phyloP scores from a whole-genome alignment of 2,888 invertebrate species.

The Stictocephala bisonia region DNA sequence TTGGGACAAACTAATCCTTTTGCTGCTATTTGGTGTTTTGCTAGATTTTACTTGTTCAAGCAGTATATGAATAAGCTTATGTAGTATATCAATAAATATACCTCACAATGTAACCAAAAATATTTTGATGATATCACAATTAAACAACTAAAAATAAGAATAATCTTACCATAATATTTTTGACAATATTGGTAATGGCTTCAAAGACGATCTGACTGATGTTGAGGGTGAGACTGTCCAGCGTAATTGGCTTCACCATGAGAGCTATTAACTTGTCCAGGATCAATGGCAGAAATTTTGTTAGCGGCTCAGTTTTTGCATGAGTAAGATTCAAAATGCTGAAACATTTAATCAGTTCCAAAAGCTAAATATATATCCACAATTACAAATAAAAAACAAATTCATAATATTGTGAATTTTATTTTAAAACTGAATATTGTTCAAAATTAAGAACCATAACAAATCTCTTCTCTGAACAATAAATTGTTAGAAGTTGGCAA shows the following conservation, averaged over 20 bases:
- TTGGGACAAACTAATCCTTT: no score
- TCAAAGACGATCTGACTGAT: constrained; percentile 91
- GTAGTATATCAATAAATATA: no score
- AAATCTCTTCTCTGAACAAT: no score
- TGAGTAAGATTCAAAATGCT: constrained; percentile 81
- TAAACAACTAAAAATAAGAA: no score
- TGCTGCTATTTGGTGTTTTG: no score
- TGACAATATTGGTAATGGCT: constrained; percentile 85
- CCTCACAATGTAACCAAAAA: no score
- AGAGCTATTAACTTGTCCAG: constrained; percentile 85
- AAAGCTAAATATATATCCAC: constrained; percentile 34
- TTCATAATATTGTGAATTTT: neutral
- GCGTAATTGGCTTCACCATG: constrained; percentile 82
- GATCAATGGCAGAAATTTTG: constrained; percentile 83
- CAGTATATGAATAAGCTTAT: no score
- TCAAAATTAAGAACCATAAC: no score
- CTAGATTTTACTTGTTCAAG: no score
- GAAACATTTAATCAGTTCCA: constrained; percentile 43
- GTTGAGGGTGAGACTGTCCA: constrained; percentile 79
- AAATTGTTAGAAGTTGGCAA: no score
- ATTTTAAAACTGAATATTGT: neutral
- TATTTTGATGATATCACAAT: no score
- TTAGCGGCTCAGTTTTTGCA: constrained; percentile 80
- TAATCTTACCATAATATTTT: constrained; percentile 82
- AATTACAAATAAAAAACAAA: neutral